Evolutionary conservation across 2,888 invertebrate species (phyloP).

Genomic region (Creontiades dilutus): DNA sequence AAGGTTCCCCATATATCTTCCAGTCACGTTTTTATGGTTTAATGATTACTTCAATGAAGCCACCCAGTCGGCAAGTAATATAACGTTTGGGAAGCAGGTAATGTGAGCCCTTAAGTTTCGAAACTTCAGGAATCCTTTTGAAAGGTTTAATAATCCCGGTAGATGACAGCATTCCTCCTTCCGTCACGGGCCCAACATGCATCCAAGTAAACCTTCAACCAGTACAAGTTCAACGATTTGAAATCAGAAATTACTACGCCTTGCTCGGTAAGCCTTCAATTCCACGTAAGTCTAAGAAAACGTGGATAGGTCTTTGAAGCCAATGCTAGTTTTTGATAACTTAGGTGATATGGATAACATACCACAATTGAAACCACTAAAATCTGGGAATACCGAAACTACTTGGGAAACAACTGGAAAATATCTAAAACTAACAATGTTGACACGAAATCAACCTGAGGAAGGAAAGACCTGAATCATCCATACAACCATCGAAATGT

Average conservation of each 20-base stretch:
- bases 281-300: too few species aligned
- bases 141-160: constrained; percentile 36
- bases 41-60: not conserved
- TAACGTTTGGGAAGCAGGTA: not conserved
- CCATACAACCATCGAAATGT: too few species aligned
- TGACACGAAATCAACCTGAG: too few species aligned
- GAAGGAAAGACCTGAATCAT: too few species aligned
- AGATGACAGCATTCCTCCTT: constrained; percentile 7
- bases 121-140: not conserved
- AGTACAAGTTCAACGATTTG: not conserved
- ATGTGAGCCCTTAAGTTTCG: constrained; percentile 2
- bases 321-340: too few species aligned
- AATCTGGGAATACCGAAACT: too few species aligned
- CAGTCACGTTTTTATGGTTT: constrained; percentile 65
- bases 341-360: too few species aligned
- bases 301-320: too few species aligned
- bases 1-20: constrained; percentile 38
- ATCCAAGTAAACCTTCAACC: not conserved
- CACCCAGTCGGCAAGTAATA: constrained; percentile 20
- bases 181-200: not conserved
- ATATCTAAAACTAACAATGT: too few species aligned
- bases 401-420: too few species aligned
- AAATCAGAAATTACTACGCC: not conserved
- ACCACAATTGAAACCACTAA: too few species aligned
- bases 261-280: too few species aligned